phyloP scores from a whole-genome alignment of 2,888 invertebrate species.

The Dynastes tityus region DNA sequence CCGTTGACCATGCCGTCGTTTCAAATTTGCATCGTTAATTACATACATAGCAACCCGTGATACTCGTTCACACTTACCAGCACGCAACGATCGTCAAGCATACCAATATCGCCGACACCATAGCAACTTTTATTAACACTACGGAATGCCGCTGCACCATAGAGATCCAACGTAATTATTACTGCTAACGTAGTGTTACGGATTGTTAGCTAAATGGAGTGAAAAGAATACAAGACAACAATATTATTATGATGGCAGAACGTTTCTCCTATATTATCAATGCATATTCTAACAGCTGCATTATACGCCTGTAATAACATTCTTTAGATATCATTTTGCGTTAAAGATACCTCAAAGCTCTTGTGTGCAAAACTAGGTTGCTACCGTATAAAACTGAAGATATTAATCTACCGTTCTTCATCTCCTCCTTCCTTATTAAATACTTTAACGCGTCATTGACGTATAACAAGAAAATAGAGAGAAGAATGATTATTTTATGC shows the following conservation, averaged over 20 bases:
- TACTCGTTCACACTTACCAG: slow-evolving; percentile 44
- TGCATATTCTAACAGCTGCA: neutral
- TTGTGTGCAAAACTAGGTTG: neutral
- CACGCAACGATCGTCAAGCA: slow-evolving; percentile 38
- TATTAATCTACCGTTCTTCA: neutral
- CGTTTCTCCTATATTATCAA: neutral
- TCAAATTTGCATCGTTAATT: slow-evolving; percentile 56
- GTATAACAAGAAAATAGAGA: neutral
- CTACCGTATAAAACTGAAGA: neutral
- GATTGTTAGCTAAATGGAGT: slow-evolving; percentile 31
- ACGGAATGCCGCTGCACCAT: slow-evolving; percentile 1
- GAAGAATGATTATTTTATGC: neutral
- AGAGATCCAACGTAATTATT: slow-evolving; percentile 20
- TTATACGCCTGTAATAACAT: slow-evolving; percentile 6
- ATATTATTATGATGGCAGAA: slow-evolving; percentile 10
- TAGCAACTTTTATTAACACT: slow-evolving; percentile 36
- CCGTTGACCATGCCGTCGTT: slow-evolving; percentile 9
- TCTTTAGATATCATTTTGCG: slow-evolving; percentile 1
- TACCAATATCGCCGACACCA: slow-evolving; percentile 21
- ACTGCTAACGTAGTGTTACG: slow-evolving; percentile 11
- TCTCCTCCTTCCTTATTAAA: neutral
- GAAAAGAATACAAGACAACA: slow-evolving; percentile 20
- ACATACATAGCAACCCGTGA: slow-evolving; percentile 47
- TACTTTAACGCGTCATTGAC: neutral
- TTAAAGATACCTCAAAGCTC: neutral